A percentile compares a stretch with the other conserved stretches of the same genome.
phyloP scores from a whole-genome alignment of 2,113 vertebrate species.

The Lampris megalopsis region DNA sequence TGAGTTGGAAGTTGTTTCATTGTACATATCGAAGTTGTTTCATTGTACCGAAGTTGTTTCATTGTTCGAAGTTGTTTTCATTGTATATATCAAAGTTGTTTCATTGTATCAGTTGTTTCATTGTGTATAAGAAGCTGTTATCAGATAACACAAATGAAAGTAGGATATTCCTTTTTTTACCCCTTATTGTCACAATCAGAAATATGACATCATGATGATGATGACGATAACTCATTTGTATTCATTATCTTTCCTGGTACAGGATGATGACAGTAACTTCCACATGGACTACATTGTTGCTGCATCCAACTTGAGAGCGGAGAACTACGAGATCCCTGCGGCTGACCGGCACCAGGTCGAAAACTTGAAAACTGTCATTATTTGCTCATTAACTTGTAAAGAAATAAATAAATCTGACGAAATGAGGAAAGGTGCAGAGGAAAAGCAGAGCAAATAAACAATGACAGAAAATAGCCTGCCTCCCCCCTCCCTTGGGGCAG shows the following conservation, averaged over 20 bases:
- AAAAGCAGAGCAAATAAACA: neutral
- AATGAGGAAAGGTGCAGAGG: neutral
- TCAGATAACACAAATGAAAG: no score
- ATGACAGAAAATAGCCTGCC: conserved; percentile 10
- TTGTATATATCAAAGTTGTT: no score
- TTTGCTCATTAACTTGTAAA: neutral
- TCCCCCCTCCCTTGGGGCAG: conserved; percentile 40
- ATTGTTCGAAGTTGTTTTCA: no score
- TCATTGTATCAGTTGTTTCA: no score
- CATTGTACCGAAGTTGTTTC: no score
- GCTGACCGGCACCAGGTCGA: conserved; percentile 79
- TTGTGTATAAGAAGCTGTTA: no score
- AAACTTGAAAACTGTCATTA: neutral
- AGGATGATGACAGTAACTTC: conserved; percentile 87
- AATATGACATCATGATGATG: no score
- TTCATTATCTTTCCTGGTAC: conserved; percentile 30
- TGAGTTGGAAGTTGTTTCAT: no score
- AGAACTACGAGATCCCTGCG: conserved; percentile 89
- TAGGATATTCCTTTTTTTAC: no score
- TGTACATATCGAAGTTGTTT: no score
- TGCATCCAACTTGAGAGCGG: conserved; percentile 87
- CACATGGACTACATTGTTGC: conserved; percentile 89
- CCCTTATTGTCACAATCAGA: no score
- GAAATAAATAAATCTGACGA: neutral
- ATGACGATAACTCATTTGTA: neutral